Conservation (phyloP, 2,113 vertebrate species). For the Excalfactoria chinensis region DNA sequence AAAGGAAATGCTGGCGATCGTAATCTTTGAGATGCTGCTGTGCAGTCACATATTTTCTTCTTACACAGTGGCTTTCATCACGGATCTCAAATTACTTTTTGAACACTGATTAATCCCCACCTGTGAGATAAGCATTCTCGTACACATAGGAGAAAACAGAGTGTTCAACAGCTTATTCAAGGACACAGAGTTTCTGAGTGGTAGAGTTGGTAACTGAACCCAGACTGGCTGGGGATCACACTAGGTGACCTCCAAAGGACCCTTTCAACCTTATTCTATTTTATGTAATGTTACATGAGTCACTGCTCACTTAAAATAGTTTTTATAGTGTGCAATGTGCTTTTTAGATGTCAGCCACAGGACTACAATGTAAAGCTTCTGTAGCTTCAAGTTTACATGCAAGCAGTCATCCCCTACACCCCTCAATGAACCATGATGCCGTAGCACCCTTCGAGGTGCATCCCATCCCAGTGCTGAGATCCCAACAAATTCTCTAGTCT, state of each 20-base stretch:
- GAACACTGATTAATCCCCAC: conserved; percentile 55
- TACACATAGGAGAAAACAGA: not conserved
- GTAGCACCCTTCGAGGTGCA: not conserved
- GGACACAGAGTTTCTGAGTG: not conserved
- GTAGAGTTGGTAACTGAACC: not conserved
- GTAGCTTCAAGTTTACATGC: not conserved
- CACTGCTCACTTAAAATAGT: not conserved
- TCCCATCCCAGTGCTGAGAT: too few relatives aligned
- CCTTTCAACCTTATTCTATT: fast-evolving
- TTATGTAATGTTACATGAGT: not conserved
- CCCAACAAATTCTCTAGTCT: not conserved
- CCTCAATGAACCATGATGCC: not conserved
- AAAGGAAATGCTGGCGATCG: not conserved
- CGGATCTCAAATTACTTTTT: conserved; percentile 55
- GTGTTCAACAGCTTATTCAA: conserved; percentile 24
- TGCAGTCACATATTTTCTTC: not conserved
- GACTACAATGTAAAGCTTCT: not conserved
- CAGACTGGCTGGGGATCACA: not conserved
- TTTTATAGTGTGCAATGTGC: not conserved
- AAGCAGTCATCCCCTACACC: not conserved
- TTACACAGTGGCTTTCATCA: conserved; percentile 22
- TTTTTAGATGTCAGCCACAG: not conserved
- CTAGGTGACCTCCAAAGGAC: not conserved
- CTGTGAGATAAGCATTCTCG: conserved; percentile 41
- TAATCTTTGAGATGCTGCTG: not conserved